These are phyloP conservation scores for Uropetala carovei DNA, from an alignment of 2,888 invertebrate species.

Conservation along the genomic window DNA sequence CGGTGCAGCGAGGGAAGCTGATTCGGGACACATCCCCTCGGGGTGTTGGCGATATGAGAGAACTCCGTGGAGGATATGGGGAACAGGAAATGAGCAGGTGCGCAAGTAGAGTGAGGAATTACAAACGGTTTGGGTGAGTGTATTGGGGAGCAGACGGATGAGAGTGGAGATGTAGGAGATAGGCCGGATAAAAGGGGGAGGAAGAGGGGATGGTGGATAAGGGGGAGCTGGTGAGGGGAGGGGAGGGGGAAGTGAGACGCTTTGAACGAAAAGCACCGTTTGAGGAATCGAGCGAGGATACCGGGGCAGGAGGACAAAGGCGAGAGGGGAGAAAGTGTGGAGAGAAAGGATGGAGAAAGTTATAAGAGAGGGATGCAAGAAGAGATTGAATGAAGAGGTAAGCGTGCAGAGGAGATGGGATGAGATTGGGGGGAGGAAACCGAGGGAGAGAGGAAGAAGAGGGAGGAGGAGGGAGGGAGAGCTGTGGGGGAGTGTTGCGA, in stretches of 20 bases:
- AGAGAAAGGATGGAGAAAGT: neutral
- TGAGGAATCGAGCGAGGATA: neutral
- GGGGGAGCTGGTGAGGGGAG: too few relatives aligned
- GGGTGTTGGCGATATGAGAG: too few relatives aligned
- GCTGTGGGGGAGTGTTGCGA: neutral
- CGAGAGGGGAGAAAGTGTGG: neutral
- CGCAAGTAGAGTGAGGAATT: conserved; percentile 42
- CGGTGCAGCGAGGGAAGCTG: neutral
- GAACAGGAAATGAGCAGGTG: conserved; percentile 37
- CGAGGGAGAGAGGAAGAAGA: neutral
- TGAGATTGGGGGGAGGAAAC: neutral
- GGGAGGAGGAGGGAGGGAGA: neutral
- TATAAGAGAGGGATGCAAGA: neutral
- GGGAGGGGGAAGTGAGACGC: neutral
- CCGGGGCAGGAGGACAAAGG: neutral
- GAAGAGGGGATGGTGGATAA: neutral
- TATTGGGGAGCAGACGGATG: neutral
- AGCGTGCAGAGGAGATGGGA: neutral
- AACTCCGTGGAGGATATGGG: neutral
- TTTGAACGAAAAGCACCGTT: neutral
- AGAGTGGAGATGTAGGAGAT: neutral
- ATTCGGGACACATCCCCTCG: neutral
- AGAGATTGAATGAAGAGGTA: neutral
- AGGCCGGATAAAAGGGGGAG: neutral
- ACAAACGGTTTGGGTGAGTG: neutral